Conservation (phyloP, 2,797 vertebrate species). For the Danio choprae region DNA sequence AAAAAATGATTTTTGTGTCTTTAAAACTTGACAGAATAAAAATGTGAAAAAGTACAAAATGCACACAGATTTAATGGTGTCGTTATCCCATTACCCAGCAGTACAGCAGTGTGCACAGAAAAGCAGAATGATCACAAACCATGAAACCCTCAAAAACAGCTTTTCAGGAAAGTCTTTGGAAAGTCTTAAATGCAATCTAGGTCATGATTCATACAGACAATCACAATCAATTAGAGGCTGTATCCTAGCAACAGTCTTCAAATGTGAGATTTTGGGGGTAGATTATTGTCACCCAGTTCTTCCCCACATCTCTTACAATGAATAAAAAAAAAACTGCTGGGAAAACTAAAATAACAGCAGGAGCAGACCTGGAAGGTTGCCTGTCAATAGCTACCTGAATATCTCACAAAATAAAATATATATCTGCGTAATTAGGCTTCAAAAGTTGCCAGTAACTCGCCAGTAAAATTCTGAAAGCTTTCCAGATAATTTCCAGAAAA, state of each 20-base stretch:
- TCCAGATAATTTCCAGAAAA: too few relatives aligned
- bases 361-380: not conserved
- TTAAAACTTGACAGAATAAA: not conserved
- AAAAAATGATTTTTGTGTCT: not conserved
- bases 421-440: not conserved
- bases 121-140: constrained; percentile 4
- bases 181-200: constrained; percentile 9
- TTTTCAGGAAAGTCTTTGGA: constrained; percentile 15
- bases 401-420: not conserved
- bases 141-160: constrained; percentile 11
- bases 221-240: constrained; percentile 12
- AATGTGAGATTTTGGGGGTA: constrained; percentile 14
- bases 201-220: constrained; percentile 20
- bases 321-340: not conserved
- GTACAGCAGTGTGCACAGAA: not conserved
- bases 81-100: not conserved
- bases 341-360: not conserved
- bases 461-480: too few relatives aligned
- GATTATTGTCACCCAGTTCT: not conserved
- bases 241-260: constrained; percentile 16
- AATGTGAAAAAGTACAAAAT: not conserved
- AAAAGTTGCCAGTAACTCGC: too few relatives aligned
- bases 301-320: constrained; percentile 1
- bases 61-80: not conserved
- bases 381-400: not conserved